These are phyloP conservation scores for Sipha flava DNA, from an alignment of 1,140 invertebrate genomes.

Conservation along the genomic window DNA sequence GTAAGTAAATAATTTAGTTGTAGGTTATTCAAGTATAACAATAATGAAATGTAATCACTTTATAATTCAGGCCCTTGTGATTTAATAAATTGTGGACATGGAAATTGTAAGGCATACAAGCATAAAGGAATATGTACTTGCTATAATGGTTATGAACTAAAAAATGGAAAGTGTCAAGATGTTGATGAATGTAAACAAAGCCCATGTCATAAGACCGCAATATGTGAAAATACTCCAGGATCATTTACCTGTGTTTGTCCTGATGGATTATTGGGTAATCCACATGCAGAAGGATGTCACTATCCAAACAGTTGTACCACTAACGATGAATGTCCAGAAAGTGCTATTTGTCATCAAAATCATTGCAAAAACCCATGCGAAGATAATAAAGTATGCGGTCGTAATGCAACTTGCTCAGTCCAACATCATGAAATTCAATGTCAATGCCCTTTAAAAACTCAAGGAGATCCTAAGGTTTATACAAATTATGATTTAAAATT, in stretches of 20 bases:
- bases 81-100: conserved; percentile 60
- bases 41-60: background rate
- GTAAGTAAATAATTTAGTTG: conserved; percentile 49
- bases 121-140: conserved; percentile 72
- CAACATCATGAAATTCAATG: conserved; percentile 68
- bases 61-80: conserved; percentile 62
- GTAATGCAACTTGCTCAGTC: conserved; percentile 65
- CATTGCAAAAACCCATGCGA: conserved; percentile 72
- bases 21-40: background rate
- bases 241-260: conserved; percentile 67
- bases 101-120: conserved; percentile 42
- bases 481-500: conserved; percentile 45
- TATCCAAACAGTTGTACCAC: conserved; percentile 60
- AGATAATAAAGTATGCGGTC: conserved; percentile 61
- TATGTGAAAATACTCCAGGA: conserved; percentile 66
- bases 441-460: conserved; percentile 72
- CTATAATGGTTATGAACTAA: conserved; percentile 58
- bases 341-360: conserved; percentile 67
- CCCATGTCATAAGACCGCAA: conserved; percentile 58
- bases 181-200: conserved; percentile 58
- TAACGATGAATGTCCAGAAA: conserved; percentile 74
- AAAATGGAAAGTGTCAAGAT: conserved; percentile 49
- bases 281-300: conserved; percentile 52
- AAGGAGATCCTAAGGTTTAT: conserved; percentile 72
- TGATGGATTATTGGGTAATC: conserved; percentile 53